These are phyloP conservation scores for Marronus borbonicus DNA, from an alignment of 2,888 invertebrate genomes.

Conservation along the genomic window DNA sequence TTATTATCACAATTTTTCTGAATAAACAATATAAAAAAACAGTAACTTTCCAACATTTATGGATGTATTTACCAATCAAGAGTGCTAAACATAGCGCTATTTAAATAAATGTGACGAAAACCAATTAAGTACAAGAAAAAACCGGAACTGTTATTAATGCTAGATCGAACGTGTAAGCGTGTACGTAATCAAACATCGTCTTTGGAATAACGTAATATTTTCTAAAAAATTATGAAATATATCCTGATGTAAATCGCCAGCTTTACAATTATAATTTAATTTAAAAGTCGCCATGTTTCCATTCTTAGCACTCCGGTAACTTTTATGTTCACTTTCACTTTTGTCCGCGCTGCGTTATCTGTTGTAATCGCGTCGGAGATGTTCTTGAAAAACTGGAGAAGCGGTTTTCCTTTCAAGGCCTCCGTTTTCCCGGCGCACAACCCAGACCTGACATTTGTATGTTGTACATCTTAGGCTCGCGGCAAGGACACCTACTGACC, in stretches of 20 bases:
- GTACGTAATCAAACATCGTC: background rate
- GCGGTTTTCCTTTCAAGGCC: slow-evolving; percentile 42
- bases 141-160: background rate
- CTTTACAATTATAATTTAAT: slow-evolving; percentile 10
- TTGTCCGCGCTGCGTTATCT: background rate
- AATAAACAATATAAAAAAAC: too few relatives aligned
- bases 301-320: slow-evolving; percentile 23
- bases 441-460: slow-evolving; percentile 48
- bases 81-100: too few relatives aligned
- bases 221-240: slow-evolving; percentile 13
- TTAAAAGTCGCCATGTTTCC: background rate
- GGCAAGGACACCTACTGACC: slow-evolving; percentile 51
- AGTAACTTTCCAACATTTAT: too few relatives aligned
- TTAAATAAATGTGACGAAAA: background rate
- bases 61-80: too few relatives aligned
- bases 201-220: slow-evolving; percentile 3
- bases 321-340: slow-evolving; percentile 39
- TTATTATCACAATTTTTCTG: too few relatives aligned
- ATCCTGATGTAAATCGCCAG: slow-evolving; percentile 3
- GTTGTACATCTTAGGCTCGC: slow-evolving; percentile 39
- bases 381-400: slow-evolving; percentile 31
- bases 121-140: slow-evolving; percentile 4
- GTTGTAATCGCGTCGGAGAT: background rate
- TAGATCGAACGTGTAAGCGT: background rate
- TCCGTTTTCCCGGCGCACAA: slow-evolving; percentile 27